These are phyloP conservation scores for Saccostrea echinata DNA, from an alignment of 1,140 invertebrate species.

Conservation along the genomic window DNA sequence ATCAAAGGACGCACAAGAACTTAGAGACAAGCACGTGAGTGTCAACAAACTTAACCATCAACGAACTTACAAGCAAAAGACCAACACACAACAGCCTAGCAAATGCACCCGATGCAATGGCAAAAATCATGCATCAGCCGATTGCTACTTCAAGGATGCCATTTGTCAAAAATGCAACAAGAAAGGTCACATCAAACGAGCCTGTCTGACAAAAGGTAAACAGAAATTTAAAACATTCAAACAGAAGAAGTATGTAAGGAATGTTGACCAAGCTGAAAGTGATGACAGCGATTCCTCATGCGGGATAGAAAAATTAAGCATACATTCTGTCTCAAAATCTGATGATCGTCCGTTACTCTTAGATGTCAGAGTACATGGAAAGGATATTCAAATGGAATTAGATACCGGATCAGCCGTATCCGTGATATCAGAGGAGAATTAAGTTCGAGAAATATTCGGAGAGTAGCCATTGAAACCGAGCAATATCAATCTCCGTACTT, in stretches of 20 bases:
- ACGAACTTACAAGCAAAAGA: neutral
- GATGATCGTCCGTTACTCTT: neutral
- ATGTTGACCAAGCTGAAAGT: neutral
- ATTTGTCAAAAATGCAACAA: constrained; percentile 12
- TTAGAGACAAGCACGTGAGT: constrained; percentile 19
- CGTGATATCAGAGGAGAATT: constrained; percentile 56
- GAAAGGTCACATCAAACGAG: constrained; percentile 40
- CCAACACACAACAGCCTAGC: neutral
- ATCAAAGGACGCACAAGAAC: constrained; percentile 44
- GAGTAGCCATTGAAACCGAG: neutral
- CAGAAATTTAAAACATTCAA: neutral
- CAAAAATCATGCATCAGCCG: too few species aligned
- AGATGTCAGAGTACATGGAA: constrained; percentile 39
- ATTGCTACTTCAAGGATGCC: too few species aligned
- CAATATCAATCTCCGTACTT: constrained; percentile 47
- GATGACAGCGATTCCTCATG: constrained; percentile 4
- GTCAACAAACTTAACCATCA: constrained; percentile 2
- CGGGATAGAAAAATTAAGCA: constrained; percentile 13
- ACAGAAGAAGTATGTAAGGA: neutral
- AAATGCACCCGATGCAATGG: too few species aligned
- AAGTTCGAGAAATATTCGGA: constrained; percentile 37
- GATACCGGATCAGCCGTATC: constrained; percentile 58
- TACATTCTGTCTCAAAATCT: neutral
- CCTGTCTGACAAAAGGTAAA: constrained; percentile 13
- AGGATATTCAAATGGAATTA: constrained; percentile 54